These are phyloP conservation scores for Diglossa cyanea DNA, from an alignment of 2,797 vertebrate genomes.

Conservation along the genomic window DNA sequence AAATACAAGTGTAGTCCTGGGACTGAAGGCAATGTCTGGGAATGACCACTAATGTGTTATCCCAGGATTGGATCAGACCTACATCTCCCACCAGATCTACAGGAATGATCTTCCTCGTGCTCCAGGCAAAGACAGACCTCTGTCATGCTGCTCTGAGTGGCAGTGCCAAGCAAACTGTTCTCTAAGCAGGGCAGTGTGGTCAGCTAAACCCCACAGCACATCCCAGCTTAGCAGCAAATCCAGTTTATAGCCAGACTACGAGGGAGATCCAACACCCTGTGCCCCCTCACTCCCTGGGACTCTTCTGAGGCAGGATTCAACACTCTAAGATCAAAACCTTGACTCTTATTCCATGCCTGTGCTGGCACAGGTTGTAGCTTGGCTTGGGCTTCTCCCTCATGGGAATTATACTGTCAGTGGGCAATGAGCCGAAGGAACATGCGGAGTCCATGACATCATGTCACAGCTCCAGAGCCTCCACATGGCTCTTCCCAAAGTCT, in stretches of 20 bases:
- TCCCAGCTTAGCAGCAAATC: background rate
- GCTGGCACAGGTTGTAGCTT: background rate
- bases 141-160: background rate
- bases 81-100: background rate
- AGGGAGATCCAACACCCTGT: background rate
- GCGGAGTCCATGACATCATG: background rate
- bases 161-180: background rate
- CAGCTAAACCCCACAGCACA: background rate
- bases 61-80: background rate
- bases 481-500: background rate
- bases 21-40: background rate
- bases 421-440: background rate
- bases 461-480: background rate
- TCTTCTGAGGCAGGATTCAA: background rate
- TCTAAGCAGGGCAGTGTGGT: background rate
- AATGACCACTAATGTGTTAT: background rate
- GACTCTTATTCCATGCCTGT: background rate
- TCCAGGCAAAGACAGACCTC: background rate
- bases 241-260: background rate
- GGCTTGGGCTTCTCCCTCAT: background rate
- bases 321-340: background rate
- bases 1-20: background rate
- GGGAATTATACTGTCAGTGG: fast-evolving
- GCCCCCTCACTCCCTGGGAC: background rate
- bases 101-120: background rate